A percentile compares a stretch with the other conserved stretches of the same genome.
phyloP scores from a whole-genome alignment of 2,113 vertebrate species.

The Tragulus kanchil region DNA sequence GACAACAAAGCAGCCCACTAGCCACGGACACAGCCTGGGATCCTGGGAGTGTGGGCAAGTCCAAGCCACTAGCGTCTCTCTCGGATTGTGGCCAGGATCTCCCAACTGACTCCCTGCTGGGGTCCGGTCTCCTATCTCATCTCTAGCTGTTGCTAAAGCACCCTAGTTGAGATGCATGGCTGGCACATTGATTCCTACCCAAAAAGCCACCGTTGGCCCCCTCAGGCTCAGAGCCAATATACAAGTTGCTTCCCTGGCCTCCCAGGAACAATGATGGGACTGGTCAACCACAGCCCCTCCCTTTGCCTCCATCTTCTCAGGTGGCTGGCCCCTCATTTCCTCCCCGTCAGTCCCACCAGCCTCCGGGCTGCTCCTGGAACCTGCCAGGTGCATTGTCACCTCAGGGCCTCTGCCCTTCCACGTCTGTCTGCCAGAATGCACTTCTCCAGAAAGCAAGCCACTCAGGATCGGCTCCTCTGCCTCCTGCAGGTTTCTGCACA shows the following conservation, averaged over 20 bases:
- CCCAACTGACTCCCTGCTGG: neutral
- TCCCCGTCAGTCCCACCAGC: neutral
- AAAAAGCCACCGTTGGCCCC: neutral
- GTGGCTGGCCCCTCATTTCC: neutral
- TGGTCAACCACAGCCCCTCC: neutral
- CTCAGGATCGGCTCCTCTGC: neutral
- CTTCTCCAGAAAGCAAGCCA: neutral
- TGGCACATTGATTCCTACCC: neutral
- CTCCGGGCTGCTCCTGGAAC: neutral
- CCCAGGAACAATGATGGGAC: no score
- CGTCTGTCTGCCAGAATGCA: neutral
- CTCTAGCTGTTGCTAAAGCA: neutral
- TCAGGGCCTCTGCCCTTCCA: neutral
- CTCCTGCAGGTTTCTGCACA: neutral
- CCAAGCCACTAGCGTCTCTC: neutral
- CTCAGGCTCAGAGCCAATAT: neutral
- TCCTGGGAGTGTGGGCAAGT: neutral
- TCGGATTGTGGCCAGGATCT: neutral
- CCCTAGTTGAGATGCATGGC: neutral
- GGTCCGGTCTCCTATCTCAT: neutral
- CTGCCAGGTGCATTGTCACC: neutral
- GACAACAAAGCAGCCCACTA: neutral
- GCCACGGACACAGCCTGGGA: neutral
- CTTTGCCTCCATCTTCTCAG: neutral
- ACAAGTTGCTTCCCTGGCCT: neutral